Evolutionary conservation across 2,797 vertebrate genomes (phyloP), one percentile per base, ranked within the genome.

Genomic region (Yasuhikotakia modesta): DNA sequence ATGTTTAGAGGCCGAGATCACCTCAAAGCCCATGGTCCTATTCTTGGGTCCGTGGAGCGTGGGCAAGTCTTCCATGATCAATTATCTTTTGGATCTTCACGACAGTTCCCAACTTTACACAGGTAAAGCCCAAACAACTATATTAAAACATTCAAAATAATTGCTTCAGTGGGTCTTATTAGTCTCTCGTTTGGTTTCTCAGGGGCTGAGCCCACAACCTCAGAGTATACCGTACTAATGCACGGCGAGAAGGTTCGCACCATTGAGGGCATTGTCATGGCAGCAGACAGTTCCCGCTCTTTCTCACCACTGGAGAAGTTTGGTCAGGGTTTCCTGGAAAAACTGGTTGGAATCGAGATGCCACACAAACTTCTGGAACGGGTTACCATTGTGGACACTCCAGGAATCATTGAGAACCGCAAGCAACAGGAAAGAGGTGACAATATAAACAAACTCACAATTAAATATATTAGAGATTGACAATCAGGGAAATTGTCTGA

Each of bases 21-120:
- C 95, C 63, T 99, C 97, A 85, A 99, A 99, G 87, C 98, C 98
- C 4, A 96, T 99, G 97, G 97, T 99, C 85, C 90, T 99, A 70
- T 99, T 99, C 90, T 91, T 99, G 89, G 98, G 98, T 85, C 98
- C 98, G 5, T 99, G 98, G 98, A 99, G 98, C 0, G 97, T 99
- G 70, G 98, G 98, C 88, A 99, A 99, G 88, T 99, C 98, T 83
- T 96, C 96, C 87, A 99, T 99, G 98, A 96, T 99, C 91, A 99
- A 99, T 93, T 99, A 99, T 92, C 96, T 99, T 88, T 93, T 99
- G 46, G 97, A 96, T 82, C 89, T 99, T 85, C 93, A 95, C 0
- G 88, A 98, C 79, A 95, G 93, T 80, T 95, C 95, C 61, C 97
- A 99, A 90, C 95, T 99, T 79, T 99, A 99, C 76, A 93, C 91